Percentiles rank a stretch among this genome's conserved stretches.
phyloP scores from a whole-genome alignment of 2,797 vertebrate species.

The Petrocephalus sullivani region DNA sequence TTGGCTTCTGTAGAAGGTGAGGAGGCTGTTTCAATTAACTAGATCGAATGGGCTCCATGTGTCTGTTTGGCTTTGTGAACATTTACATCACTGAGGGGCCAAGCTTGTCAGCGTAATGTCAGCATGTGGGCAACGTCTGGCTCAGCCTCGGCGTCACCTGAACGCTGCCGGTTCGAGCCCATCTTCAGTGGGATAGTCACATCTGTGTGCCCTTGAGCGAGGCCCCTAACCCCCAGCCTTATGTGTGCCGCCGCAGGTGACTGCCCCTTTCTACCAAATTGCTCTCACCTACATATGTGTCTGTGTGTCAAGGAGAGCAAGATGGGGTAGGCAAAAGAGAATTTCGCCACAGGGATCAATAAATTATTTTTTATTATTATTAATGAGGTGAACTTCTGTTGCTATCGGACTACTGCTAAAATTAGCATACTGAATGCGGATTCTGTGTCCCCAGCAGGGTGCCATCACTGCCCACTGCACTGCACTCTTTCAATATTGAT shows the following conservation, averaged over 20 bases:
- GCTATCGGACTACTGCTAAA: neutral
- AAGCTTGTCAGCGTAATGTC: neutral
- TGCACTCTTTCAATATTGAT: neutral
- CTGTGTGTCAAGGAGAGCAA: neutral
- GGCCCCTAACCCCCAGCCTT: neutral
- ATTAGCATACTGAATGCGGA: neutral
- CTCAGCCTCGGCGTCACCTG: neutral
- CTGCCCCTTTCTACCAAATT: neutral
- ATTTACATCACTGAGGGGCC: neutral
- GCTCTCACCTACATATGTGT: neutral
- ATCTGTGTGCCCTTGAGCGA: neutral
- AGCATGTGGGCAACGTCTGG: neutral
- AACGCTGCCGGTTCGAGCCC: neutral
- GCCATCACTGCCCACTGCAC: neutral
- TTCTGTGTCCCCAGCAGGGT: neutral
- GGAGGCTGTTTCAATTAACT: slow-evolving; percentile 29
- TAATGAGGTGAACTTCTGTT: neutral
- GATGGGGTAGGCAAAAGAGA: neutral
- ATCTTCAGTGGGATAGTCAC: neutral
- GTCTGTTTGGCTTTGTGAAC: neutral
- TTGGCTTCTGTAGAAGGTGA: slow-evolving; percentile 47
- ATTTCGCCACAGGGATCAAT: neutral
- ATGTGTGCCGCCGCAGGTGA: neutral
- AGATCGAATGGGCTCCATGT: slow-evolving; percentile 40
- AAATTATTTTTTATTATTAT: neutral